Evolutionary conservation across 2,113 vertebrate species (phyloP), one percentile per base, ranked within the genome.

Genomic region (Mobula hypostoma): DNA sequence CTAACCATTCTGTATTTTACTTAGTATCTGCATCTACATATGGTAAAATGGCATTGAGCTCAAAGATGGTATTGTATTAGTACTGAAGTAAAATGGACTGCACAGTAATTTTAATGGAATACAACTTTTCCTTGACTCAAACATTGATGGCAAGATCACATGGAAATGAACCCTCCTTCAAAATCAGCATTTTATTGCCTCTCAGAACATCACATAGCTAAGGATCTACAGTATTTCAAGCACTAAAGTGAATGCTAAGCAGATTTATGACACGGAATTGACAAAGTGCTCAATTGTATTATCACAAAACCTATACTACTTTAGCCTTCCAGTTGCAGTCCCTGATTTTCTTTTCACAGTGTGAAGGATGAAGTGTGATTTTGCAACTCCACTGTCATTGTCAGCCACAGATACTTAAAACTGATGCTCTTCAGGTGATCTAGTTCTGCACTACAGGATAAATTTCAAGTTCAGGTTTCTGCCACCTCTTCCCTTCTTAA

Each of bases 1-100:
- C 70, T 11, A 74, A 24, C n/a, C 74, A 0, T 29, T 24, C 36
- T 93, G 21, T 56, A 29, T 48, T 56, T 27, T 74, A 74, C 21
- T 27, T 70, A 8, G 15, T 24, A 74, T 93, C 36, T 21, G 58
- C 11, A 66, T 32, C 19, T 72, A 70, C 6, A 15, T 70, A 70
- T 70, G 8, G 29, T 32, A n/a, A 91, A 91, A 91, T 91, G 66
- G n/a, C 66, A 70, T n/a, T 91, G 88, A 85, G 82, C 61, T 68
- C 85, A 32, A 61, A 90, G 61, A 66, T 88, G 15, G 61, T 32
- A 32, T 27, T 7, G 21, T 48, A 56, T 76, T 29, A 76, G 36
- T 27, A 74, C n/a, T 61, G 9, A 93, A 48, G 21, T 74, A 93
- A 93, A 56, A 29, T 79, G 77, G 48, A 56, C 56, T 58, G 36